Evolutionary conservation across 2,888 invertebrate species (phyloP).

Genomic region (Agrotis segetum): DNA sequence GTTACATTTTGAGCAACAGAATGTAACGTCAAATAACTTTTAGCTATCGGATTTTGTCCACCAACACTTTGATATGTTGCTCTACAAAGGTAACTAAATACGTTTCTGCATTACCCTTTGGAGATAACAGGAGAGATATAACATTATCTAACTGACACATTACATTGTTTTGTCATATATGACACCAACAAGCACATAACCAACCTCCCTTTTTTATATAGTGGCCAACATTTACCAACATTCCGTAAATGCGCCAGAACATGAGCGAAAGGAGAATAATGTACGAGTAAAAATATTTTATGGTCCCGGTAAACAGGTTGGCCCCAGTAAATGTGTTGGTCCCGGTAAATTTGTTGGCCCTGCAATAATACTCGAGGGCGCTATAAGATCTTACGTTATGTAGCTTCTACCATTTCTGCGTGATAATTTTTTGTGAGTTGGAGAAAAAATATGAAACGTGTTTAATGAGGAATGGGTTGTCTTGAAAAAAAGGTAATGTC

Average conservation of each 20-base stretch:
- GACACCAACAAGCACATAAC: background rate
- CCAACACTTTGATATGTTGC: too few species aligned
- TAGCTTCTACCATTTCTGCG: constrained; percentile 2
- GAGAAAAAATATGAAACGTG: constrained; percentile 17
- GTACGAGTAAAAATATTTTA: constrained; percentile 40
- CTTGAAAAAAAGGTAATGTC: background rate
- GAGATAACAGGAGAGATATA: background rate
- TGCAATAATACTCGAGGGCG: constrained; percentile 33
- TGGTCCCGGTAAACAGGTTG: constrained; percentile 25
- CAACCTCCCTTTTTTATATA: constrained; percentile 6
- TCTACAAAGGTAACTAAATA: background rate
- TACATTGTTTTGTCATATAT: constrained; percentile 16
- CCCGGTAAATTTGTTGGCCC: constrained; percentile 9
- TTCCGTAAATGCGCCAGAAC: constrained; percentile 4
- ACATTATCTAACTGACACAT: background rate
- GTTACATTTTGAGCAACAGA: too few species aligned
- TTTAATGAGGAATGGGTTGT: constrained; percentile 12
- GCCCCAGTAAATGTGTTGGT: constrained; percentile 3
- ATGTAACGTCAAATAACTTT: too few species aligned
- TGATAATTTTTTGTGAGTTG: constrained; percentile 15
- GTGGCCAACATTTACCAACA: background rate
- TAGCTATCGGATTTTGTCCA: too few species aligned
- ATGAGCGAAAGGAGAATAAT: constrained; percentile 33
- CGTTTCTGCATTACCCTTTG: too few species aligned
- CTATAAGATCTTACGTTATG: constrained; percentile 15